Evolutionary conservation across 2,888 invertebrate genomes (phyloP).

Genomic region (Tyria jacobaeae): DNA sequence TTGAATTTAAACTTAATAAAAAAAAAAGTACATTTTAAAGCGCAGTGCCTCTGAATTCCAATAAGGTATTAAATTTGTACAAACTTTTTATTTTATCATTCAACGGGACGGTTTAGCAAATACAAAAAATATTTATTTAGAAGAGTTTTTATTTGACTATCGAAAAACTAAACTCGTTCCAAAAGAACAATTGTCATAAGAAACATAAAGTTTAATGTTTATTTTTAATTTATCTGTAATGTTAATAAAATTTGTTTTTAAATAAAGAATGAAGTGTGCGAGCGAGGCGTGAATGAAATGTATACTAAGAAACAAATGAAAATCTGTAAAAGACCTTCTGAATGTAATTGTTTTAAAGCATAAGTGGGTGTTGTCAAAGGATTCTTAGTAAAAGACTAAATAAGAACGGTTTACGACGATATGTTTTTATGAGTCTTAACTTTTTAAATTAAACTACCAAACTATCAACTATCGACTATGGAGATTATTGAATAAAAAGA

Average conservation of each 20-base stretch:
- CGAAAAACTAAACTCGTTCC: too few species aligned
- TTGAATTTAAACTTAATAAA: background rate
- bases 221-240: background rate
- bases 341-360: background rate
- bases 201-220: too few species aligned
- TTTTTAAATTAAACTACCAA: too few species aligned
- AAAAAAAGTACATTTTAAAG: background rate
- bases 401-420: too few species aligned
- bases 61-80: constrained; percentile 3
- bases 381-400: too few species aligned
- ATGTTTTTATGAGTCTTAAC: too few species aligned
- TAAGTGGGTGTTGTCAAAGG: too few species aligned
- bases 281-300: background rate
- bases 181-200: too few species aligned
- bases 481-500: too few species aligned
- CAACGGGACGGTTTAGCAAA: background rate
- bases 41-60: constrained; percentile 1
- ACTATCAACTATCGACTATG: too few species aligned
- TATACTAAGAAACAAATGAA: background rate
- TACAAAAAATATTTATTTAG: background rate
- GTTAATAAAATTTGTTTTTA: background rate
- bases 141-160: background rate
- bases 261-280: background rate
- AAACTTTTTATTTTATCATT: background rate
- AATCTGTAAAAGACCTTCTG: background rate